phyloP scores from a whole-genome alignment of 2,797 vertebrate genomes.

The Epinephelus coioides region DNA sequence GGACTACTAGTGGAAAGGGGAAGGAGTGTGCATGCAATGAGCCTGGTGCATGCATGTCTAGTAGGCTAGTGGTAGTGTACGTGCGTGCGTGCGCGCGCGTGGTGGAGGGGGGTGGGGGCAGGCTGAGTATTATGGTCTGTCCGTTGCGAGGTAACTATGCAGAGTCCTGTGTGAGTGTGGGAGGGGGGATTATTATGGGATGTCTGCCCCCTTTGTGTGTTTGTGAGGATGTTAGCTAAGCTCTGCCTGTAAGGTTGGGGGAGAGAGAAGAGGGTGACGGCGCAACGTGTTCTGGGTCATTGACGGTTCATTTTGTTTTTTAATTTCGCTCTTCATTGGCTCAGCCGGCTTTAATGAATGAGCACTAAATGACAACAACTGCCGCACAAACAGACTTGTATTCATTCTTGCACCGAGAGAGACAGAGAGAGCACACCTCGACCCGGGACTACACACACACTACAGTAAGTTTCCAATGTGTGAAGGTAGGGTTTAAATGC shows the following conservation, averaged over 20 bases:
- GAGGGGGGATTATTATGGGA: constrained; percentile 90
- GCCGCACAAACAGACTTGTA: constrained; percentile 56
- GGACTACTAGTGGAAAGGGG: constrained; percentile 85
- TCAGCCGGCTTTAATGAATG: constrained; percentile 47
- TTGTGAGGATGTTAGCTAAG: constrained; percentile 89
- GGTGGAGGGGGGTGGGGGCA: constrained; percentile 70
- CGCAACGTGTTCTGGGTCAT: constrained; percentile 82
- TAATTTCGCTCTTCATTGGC: constrained; percentile 54
- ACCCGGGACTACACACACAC: constrained; percentile 75
- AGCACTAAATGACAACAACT: constrained; percentile 53
- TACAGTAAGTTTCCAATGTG: constrained; percentile 78
- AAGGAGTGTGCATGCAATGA: constrained; percentile 79
- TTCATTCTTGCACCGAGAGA: constrained; percentile 48
- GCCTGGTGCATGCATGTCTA: constrained; percentile 74
- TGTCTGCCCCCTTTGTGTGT: constrained; percentile 91
- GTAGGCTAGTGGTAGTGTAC: constrained; percentile 55
- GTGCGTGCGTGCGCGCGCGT: constrained; percentile 61
- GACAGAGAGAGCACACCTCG: constrained; percentile 62
- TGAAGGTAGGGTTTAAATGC: constrained; percentile 50
- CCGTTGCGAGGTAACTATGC: constrained; percentile 93
- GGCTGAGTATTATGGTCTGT: constrained; percentile 92
- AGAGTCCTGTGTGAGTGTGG: constrained; percentile 88
- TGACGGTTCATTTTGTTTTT: constrained; percentile 54
- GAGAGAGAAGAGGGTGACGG: constrained; percentile 78
- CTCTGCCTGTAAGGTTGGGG: constrained; percentile 82